These are phyloP conservation scores for Harpalus rubripes DNA, from an alignment of 2,888 invertebrate species.

Conservation along the genomic window DNA sequence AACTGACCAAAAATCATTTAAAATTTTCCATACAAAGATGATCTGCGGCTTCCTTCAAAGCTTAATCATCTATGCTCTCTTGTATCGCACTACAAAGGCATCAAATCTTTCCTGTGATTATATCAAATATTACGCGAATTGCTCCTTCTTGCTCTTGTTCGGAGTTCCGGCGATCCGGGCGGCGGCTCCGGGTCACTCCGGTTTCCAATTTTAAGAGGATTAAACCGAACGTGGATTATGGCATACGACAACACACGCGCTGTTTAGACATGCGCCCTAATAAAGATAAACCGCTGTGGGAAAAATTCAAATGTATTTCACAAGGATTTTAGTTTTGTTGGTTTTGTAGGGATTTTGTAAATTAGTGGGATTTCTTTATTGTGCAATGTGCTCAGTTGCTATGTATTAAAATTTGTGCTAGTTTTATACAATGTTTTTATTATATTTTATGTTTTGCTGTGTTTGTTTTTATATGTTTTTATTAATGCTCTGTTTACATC, in stretches of 20 bases:
- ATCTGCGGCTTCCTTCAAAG: not conserved
- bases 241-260: constrained; percentile 5
- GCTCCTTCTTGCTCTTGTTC: not conserved
- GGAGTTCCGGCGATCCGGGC: constrained; percentile 9
- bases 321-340: constrained; percentile 27
- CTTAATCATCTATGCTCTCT: not conserved
- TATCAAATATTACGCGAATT: not conserved
- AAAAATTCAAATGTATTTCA: constrained; percentile 34
- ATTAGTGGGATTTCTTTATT: constrained; percentile 22
- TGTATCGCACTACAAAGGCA: not conserved
- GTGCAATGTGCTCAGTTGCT: not conserved
- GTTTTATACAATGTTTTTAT: not conserved
- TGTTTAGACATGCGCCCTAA: constrained; percentile 51
- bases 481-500: not conserved
- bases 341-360: constrained; percentile 14
- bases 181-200: constrained; percentile 32
- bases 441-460: not conserved
- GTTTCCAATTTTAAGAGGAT: constrained; percentile 58
- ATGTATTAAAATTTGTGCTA: not conserved
- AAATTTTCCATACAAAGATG: not conserved
- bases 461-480: not conserved
- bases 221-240: constrained; percentile 47
- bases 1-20: too few relatives aligned
- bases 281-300: constrained; percentile 45
- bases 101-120: constrained; percentile 15